These are phyloP conservation scores for Seira musarum DNA, from an alignment of 2,888 invertebrate species.

Conservation along the genomic window DNA sequence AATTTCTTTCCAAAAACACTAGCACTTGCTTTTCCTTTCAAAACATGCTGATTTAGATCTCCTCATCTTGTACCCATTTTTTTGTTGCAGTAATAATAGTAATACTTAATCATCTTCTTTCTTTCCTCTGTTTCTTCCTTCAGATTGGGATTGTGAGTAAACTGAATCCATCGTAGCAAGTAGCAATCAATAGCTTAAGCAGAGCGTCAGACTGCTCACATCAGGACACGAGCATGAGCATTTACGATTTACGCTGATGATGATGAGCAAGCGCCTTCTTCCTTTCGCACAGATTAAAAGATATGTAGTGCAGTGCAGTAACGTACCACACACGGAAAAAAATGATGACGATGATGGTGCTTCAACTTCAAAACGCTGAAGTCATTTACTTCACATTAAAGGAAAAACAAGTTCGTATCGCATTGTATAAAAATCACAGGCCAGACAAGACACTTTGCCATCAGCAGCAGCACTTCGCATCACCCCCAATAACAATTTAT, in stretches of 20 bases:
- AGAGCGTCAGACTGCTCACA: too few relatives aligned
- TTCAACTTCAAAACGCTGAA: too few relatives aligned
- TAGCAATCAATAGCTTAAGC: not conserved
- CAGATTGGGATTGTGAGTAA: too few relatives aligned
- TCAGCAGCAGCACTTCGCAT: not conserved
- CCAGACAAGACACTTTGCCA: too few relatives aligned
- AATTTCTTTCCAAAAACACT: not conserved
- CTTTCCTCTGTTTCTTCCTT: not conserved
- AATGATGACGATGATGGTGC: not conserved
- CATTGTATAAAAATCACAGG: not conserved
- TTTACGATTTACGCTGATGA: not conserved
- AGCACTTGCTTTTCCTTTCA: not conserved
- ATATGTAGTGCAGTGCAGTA: too few relatives aligned
- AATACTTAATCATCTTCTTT: too few relatives aligned
- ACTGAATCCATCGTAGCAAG: too few relatives aligned
- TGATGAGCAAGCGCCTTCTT: not conserved
- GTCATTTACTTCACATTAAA: not conserved
- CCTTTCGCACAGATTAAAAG: not conserved
- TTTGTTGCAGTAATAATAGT: not conserved
- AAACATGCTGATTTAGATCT: not conserved
- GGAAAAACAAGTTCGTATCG: not conserved
- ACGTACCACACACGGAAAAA: not conserved
- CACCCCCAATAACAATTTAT: not conserved
- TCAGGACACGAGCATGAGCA: not conserved
- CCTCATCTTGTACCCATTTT: not conserved